phyloP scores from a whole-genome alignment of 2,888 invertebrate species.

The Machimus rusticus region DNA sequence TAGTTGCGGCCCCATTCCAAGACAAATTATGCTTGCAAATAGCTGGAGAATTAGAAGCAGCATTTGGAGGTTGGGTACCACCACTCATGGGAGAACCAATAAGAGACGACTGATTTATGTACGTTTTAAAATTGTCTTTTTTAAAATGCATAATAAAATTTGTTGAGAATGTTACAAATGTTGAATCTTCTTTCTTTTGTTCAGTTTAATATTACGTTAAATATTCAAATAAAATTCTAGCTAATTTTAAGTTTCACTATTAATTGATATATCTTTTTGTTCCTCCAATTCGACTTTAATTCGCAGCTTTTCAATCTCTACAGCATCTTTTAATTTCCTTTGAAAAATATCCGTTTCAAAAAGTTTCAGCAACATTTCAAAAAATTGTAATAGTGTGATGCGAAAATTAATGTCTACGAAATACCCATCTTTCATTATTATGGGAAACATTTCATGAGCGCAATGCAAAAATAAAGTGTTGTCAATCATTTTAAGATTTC shows the following conservation, averaged over 20 bases:
- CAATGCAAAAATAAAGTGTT: background rate
- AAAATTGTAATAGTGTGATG: conserved; percentile 36
- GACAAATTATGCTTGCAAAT: conserved; percentile 83
- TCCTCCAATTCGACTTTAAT: background rate
- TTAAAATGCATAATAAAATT: background rate
- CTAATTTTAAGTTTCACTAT: background rate
- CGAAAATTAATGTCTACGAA: background rate
- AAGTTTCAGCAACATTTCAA: conserved; percentile 18
- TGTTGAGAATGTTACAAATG: background rate
- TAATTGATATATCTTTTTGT: background rate
- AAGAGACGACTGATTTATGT: background rate
- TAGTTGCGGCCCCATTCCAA: conserved; percentile 75
- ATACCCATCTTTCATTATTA: background rate
- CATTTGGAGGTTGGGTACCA: conserved; percentile 83
- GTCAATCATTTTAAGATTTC: background rate
- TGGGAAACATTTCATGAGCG: conserved; percentile 12
- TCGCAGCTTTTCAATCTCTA: background rate
- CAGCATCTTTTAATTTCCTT: background rate
- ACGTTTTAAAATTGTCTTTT: background rate
- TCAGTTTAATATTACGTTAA: background rate
- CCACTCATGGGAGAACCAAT: conserved; percentile 55
- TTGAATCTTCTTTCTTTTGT: background rate
- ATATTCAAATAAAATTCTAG: background rate
- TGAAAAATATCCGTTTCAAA: conserved; percentile 10
- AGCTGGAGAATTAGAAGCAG: conserved; percentile 77